Evolutionary conservation across 2,888 invertebrate genomes (phyloP), one percentile per base, ranked within the genome.

Genomic region (Noctuana brunneofusca): DNA sequence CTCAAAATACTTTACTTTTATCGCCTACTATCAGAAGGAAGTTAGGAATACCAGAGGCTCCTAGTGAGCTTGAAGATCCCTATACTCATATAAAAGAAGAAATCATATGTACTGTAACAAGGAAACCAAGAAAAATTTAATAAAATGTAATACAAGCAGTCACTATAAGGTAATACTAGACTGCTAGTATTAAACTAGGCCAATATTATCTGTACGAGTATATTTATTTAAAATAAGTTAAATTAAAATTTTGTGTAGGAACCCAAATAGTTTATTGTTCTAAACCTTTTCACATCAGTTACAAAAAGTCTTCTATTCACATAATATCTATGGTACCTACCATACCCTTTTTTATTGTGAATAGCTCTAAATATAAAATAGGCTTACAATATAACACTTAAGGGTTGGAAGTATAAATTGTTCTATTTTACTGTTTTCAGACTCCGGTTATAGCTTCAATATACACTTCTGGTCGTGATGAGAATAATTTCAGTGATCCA

Each of bases 371-470:
- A n/a, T n/a, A n/a, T n/a, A n/a, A n/a, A n/a, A n/a, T n/a, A n/a
- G n/a, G n/a, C n/a, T n/a, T n/a, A n/a, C n/a, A n/a, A 11, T 32
- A 32, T 9, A 32, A 11, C 9, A 32, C 9, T 32, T 8, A 11
- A 9, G 24, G 5, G 24, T 3, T 5, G 3, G 24, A 5, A 32
- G 32, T 8, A 11, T n/a, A 32, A 12, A 32, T 32, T 4, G 9
- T 11, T 4, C 2, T n/a, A 38, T 38, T 14, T 14, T 46, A 41
- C 14, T 18, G 11, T 67, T 87, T 92, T 9, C 92, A 97, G 96
- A 96, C 96, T 56, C 89, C 97, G 70, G 89, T 98, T 9, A 90
- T 97, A 64, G 92, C 97, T 74, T 98, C 97, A 18, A 93, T 97
- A 58, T 98, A 96, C 79, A 96, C 97, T 49, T 95, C 96, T 69